phyloP scores from a whole-genome alignment of 2,888 invertebrate genomes.

The Eulithis prunata region DNA sequence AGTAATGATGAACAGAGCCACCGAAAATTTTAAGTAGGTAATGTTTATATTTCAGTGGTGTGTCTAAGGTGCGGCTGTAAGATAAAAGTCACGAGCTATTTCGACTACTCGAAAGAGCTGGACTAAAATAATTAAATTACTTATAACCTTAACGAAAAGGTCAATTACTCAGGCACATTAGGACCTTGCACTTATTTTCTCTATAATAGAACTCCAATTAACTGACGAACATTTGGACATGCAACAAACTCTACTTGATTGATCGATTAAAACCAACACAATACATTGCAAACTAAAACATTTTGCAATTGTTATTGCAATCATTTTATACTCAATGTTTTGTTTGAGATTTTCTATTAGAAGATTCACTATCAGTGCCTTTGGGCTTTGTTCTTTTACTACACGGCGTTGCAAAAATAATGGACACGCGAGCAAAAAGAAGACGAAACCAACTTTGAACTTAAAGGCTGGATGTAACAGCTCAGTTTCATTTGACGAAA shows the following conservation, averaged over 20 bases:
- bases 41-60: too few species aligned
- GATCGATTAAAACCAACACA: constrained; percentile 33
- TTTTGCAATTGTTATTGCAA: constrained; percentile 36
- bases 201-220: constrained; percentile 12
- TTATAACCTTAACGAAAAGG: constrained; percentile 65
- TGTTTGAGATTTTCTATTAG: constrained; percentile 30
- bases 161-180: constrained; percentile 45
- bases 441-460: background rate
- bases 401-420: background rate
- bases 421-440: background rate
- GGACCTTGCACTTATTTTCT: constrained; percentile 44
- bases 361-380: constrained; percentile 39
- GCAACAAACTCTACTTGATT: constrained; percentile 28
- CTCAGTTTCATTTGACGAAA: background rate
- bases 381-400: constrained; percentile 35
- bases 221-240: constrained; percentile 8
- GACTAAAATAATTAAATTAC: constrained; percentile 62
- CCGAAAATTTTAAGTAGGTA: too few species aligned
- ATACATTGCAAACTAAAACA: constrained; percentile 28
- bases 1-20: too few species aligned
- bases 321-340: constrained; percentile 39
- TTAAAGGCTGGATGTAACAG: background rate
- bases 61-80: too few species aligned
- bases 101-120: constrained; percentile 26
- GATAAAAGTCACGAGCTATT: too few species aligned